Evolutionary conservation across 2,888 invertebrate species (phyloP), one percentile per base, ranked within the genome.

Genomic region (Prenolepis imparis): DNA sequence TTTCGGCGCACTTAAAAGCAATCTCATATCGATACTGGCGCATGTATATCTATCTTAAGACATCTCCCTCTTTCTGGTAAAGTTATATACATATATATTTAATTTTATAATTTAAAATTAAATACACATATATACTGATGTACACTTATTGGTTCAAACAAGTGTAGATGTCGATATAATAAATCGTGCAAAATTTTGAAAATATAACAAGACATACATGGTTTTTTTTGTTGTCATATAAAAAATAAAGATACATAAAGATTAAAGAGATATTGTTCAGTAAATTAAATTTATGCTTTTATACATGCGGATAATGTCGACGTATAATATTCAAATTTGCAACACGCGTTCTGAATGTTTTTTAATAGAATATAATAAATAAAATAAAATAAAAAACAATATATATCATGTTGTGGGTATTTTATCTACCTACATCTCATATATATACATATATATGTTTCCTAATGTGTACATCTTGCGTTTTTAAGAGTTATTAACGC

Each of bases 391-490:
- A n/a, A n/a, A 52, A 52, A 52, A n/a, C 1, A n/a, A 8, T 52
- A n/a, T 8, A 52, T 52, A 52, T 52, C 1, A 52, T 52, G 3
- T 52, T 52, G 48, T 48, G 52, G 8, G 52, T 48, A 8, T 52
- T n/a, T 52, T 52, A 52, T 52, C n/a, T 52, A n/a, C 52, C n/a
- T n/a, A 52, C 8, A 52, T 52, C n/a, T 52, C 18, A 48, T 8
- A 52, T n/a, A 52, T 57, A 57, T 21, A 57, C 55, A 57, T 57
- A 57, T 21, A 57, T 21, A 57, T 57, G 12, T 57, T 57, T 57
- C 12, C 11, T 57, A 57, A 12, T 57, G 12, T 57, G 21, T 55
- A 21, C 21, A 9, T 57, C 11, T 57, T 21, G 21, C 21, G 11
- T 57, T 57, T 0, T 52, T 52, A 52, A n/a, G 3, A n/a, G 18